Conservation (phyloP, 2,888 invertebrate genomes). For the Morinoia aosen region DNA sequence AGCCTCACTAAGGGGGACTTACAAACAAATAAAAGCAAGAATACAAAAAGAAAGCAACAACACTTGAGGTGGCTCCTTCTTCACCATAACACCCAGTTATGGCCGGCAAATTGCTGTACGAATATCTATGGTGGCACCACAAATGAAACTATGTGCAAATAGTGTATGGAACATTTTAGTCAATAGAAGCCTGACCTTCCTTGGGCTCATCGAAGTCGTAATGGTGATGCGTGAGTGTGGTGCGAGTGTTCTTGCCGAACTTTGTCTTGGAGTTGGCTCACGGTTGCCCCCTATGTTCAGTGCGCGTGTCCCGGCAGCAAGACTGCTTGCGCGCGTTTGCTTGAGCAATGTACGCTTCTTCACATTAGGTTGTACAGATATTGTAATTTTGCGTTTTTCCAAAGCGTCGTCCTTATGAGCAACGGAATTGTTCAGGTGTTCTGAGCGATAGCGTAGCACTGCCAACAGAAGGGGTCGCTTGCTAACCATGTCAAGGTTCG, state of each 20-base stretch:
- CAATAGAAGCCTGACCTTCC: not conserved
- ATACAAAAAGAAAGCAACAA: not conserved
- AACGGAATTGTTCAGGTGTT: not conserved
- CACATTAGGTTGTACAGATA: constrained; percentile 10
- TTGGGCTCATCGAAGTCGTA: not conserved
- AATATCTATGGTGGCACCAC: constrained; percentile 12
- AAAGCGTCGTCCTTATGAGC: not conserved
- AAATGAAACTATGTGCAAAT: constrained; percentile 42
- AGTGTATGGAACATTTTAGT: constrained; percentile 23
- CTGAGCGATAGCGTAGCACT: not conserved
- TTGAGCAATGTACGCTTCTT: not conserved
- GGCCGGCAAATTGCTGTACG: constrained; percentile 44
- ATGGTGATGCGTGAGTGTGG: constrained; percentile 14
- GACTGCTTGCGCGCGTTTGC: not conserved
- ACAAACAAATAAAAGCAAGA: not conserved
- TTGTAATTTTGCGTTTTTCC: not conserved
- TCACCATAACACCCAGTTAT: constrained; percentile 42
- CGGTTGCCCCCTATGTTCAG: no score
- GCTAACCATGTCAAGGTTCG: not conserved
- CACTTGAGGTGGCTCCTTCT: constrained; percentile 23
- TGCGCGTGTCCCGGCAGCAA: not conserved
- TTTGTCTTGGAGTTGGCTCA: not conserved
- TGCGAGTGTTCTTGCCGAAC: not conserved
- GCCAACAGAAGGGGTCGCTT: not conserved
- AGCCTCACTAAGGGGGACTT: not conserved